Percentiles rank a stretch among this genome's conserved stretches.
Evolutionary conservation across 2,113 vertebrate species (phyloP).

Genomic region (Ictidomys tridecemlineatus): DNA sequence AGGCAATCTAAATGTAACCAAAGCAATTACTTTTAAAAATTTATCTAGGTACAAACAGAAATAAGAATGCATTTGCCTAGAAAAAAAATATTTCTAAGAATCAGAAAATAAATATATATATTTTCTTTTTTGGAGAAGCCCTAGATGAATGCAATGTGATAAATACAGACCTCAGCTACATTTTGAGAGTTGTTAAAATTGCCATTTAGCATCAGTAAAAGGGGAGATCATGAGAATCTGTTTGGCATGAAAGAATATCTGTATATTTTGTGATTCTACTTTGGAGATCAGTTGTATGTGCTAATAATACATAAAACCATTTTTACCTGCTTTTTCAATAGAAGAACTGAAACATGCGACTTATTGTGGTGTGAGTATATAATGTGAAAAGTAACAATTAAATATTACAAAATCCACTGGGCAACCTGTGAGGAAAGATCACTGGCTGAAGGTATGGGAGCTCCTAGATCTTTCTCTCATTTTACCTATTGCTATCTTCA

Average conservation of each 20-base stretch:
- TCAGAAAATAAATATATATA: not conserved
- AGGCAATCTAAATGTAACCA: not conserved
- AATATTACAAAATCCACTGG: not conserved
- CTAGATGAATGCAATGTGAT: not conserved
- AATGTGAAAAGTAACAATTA: not conserved
- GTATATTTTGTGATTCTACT: not conserved
- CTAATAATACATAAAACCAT: not conserved
- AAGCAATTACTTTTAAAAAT: not conserved
- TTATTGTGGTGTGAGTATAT: rapidly evolving
- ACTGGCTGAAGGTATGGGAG: rapidly evolving
- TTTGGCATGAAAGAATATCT: not conserved
- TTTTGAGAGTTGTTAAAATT: not conserved
- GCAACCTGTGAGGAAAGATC: not conserved
- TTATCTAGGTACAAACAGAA: not conserved
- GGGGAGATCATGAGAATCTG: not conserved
- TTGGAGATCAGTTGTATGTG: not conserved
- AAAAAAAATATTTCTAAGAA: not conserved
- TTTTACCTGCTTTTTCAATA: not conserved
- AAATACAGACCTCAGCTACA: too few species aligned
- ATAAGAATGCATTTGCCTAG: not conserved
- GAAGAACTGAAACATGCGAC: not conserved
- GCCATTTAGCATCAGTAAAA: not conserved
- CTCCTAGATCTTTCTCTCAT: not conserved
- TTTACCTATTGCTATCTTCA: not conserved
- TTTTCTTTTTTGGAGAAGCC: not conserved